These are phyloP conservation scores for Habroteleia sp. DNA, from an alignment of 2,888 invertebrate species.

Conservation along the genomic window DNA sequence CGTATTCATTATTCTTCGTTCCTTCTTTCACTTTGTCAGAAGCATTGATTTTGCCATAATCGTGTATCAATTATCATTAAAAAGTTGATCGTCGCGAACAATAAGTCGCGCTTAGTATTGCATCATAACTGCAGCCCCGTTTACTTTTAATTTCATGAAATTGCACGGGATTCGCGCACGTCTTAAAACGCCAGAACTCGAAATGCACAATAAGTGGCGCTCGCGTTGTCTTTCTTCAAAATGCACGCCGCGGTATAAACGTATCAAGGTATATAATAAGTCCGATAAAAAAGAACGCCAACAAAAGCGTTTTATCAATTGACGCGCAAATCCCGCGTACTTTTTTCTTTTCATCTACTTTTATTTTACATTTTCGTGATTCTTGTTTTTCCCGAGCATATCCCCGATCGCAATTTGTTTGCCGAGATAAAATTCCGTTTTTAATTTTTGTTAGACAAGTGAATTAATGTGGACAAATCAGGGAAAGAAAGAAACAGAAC, in stretches of 20 bases:
- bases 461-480: conserved; percentile 28
- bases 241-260: conserved; percentile 58
- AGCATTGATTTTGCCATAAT: conserved; percentile 72
- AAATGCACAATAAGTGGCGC: conserved; percentile 55
- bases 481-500: conserved; percentile 70
- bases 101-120: conserved; percentile 70
- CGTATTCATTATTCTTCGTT: conserved; percentile 56
- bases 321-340: conserved; percentile 68
- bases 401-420: too few species aligned
- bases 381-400: too few species aligned
- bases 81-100: conserved; percentile 77
- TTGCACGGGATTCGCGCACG: conserved; percentile 19
- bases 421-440: too few species aligned
- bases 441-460: conserved; percentile 12
- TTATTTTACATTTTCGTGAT: conserved; percentile 1
- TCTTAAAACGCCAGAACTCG: conserved; percentile 16
- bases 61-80: conserved; percentile 74
- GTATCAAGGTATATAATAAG: conserved; percentile 59
- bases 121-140: conserved; percentile 66
- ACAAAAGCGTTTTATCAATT: conserved; percentile 46
- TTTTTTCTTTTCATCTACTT: neutral
- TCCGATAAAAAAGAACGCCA: conserved; percentile 55
- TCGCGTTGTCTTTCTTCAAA: conserved; percentile 44
- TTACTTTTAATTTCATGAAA: conserved; percentile 60
- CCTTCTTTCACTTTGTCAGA: conserved; percentile 72